Evolutionary conservation across 2,888 invertebrate genomes (phyloP).

Genomic region (Tetheella fluctuosa): DNA sequence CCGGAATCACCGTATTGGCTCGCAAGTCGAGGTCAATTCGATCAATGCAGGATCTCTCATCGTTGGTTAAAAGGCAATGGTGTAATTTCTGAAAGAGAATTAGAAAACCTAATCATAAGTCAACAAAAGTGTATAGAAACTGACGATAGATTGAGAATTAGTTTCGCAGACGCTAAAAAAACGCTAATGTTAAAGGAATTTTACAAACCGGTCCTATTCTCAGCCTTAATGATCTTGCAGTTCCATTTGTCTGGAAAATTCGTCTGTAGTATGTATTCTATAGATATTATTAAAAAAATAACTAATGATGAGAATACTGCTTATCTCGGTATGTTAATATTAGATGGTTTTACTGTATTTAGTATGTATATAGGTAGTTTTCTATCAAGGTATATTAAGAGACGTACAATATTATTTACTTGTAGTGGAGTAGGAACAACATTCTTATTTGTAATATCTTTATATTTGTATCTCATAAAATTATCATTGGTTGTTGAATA

Average conservation of each 20-base stretch:
- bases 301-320: conserved; percentile 29
- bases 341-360: conserved; percentile 35
- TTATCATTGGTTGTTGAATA: conserved; percentile 8
- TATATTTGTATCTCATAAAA: conserved; percentile 16
- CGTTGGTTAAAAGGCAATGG: conserved; percentile 34
- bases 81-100: conserved; percentile 24
- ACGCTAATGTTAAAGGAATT: conserved; percentile 20
- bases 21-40: conserved; percentile 33
- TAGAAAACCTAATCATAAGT: conserved; percentile 27
- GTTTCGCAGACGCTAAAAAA: neutral
- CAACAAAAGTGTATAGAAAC: conserved; percentile 18
- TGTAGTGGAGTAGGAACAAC: neutral
- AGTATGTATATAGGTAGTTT: conserved; percentile 28
- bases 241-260: conserved; percentile 37
- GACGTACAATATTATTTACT: conserved; percentile 19
- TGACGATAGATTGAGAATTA: neutral
- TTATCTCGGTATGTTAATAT: conserved; percentile 38
- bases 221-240: conserved; percentile 19
- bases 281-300: conserved; percentile 38
- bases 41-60: conserved; percentile 31
- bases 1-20: conserved; percentile 37
- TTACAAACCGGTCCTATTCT: conserved; percentile 31
- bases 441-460: conserved; percentile 13
- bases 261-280: conserved; percentile 30
- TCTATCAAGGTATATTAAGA: conserved; percentile 23